Percentiles rank a stretch among this genome's conserved stretches.
These are phyloP conservation scores for Macroteleia sp. DNA, from an alignment of 2,888 invertebrate genomes.

Conservation along the genomic window DNA sequence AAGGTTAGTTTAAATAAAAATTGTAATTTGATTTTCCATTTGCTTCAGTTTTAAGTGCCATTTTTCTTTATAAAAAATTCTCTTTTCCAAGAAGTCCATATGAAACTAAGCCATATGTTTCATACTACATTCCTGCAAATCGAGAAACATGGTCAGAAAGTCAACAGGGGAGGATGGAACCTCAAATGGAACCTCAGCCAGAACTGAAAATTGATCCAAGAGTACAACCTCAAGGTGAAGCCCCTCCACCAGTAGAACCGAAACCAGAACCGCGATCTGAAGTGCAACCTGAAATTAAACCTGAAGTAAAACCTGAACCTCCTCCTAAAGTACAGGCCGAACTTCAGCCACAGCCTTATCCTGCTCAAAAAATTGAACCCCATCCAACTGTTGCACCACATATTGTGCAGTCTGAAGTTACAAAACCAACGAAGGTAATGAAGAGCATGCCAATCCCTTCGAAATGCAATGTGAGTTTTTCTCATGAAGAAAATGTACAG, in stretches of 20 bases:
- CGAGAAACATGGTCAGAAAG: conserved; percentile 74
- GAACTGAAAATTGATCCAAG: conserved; percentile 14
- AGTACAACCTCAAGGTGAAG: conserved; percentile 16
- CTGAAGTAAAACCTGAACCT: conserved; percentile 6
- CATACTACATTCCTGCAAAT: conserved; percentile 73
- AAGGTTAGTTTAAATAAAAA: conserved; percentile 58
- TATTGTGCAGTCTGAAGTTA: conserved; percentile 62
- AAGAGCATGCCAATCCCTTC: conserved; percentile 64
- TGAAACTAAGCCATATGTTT: conserved; percentile 66
- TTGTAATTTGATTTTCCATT: conserved; percentile 2
- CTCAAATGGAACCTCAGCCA: conserved; percentile 34
- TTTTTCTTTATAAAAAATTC: too few relatives aligned
- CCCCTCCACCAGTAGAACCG: conserved; percentile 6
- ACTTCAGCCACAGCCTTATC: conserved; percentile 2
- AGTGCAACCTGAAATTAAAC: conserved; percentile 30
- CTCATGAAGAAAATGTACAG: neutral
- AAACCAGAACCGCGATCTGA: neutral
- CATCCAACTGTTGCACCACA: conserved; percentile 67
- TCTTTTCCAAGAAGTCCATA: conserved; percentile 39
- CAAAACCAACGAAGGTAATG: conserved; percentile 59
- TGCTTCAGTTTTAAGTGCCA: too few relatives aligned
- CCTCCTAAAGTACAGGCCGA: conserved; percentile 6
- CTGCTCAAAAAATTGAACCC: conserved; percentile 43
- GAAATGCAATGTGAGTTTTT: conserved; percentile 69
- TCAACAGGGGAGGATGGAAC: conserved; percentile 60